Evolutionary conservation across 2,888 invertebrate genomes (phyloP).

Genomic region (Chrysolina oricalcia): DNA sequence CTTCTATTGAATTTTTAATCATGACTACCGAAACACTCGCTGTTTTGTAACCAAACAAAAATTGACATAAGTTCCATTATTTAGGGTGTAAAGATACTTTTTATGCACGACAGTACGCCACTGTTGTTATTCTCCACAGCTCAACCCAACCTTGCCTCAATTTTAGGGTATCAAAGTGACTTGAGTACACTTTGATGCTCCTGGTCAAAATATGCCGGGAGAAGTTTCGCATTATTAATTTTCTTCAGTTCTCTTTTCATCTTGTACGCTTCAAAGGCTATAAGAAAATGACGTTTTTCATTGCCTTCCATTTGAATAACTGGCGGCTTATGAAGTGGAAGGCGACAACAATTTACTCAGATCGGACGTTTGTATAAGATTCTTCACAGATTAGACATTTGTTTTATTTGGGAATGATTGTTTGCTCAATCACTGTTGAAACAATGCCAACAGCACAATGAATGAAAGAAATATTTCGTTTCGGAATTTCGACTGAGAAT

Average conservation of each 20-base stretch:
- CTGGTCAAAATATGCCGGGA: constrained; percentile 52
- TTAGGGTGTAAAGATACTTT: not conserved
- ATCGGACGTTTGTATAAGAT: no score
- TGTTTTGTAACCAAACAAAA: no score
- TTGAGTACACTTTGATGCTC: constrained; percentile 49
- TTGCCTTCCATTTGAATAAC: constrained; percentile 1
- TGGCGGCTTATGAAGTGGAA: not conserved
- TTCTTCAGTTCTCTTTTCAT: constrained; percentile 46
- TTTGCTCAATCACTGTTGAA: not conserved
- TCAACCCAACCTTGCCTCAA: constrained; percentile 33
- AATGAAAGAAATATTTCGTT: not conserved
- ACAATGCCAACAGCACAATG: not conserved
- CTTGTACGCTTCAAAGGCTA: constrained; percentile 30
- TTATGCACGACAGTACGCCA: constrained; percentile 12
- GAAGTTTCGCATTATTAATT: constrained; percentile 52
- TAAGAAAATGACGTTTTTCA: constrained; percentile 7
- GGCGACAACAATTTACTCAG: constrained; percentile 1
- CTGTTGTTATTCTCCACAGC: not conserved
- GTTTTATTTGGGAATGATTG: not conserved
- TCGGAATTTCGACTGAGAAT: not conserved
- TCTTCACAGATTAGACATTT: not conserved
- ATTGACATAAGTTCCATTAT: no score
- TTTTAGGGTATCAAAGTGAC: constrained; percentile 42
- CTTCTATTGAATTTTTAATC: no score
- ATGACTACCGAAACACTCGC: no score